Evolutionary conservation across 2,797 vertebrate genomes (phyloP).

Genomic region (Huso huso): DNA sequence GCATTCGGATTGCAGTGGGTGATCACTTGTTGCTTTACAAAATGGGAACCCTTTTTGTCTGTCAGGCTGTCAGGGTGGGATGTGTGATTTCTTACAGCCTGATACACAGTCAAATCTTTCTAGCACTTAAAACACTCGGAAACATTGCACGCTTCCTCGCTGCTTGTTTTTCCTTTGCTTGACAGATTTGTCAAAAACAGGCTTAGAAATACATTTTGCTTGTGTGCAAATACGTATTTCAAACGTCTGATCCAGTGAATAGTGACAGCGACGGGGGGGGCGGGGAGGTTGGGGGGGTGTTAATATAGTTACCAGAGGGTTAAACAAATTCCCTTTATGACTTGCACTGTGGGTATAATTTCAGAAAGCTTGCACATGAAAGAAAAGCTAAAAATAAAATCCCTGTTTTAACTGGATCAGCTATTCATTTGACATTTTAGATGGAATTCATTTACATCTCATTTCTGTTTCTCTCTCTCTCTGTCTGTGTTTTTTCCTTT

Average conservation of each 20-base stretch:
- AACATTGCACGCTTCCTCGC: not conserved
- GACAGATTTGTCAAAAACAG: no score
- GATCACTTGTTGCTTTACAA: slow-evolving; percentile 4
- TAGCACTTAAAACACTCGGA: slow-evolving; percentile 3
- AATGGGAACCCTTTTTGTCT: slow-evolving; percentile 7
- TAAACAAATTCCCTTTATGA: not conserved
- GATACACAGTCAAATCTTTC: slow-evolving; percentile 19
- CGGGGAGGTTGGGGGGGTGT: not conserved
- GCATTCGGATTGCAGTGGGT: not conserved
- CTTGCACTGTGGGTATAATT: not conserved
- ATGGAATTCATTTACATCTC: slow-evolving; percentile 68
- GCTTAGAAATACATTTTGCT: no score
- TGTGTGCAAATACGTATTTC: no score
- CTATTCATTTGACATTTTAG: slow-evolving; percentile 55
- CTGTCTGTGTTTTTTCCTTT: not conserved
- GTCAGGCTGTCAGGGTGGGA: slow-evolving; percentile 21
- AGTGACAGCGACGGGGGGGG: not conserved
- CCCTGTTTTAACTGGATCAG: slow-evolving; percentile 12
- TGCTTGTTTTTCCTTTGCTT: no score
- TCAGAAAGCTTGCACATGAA: slow-evolving; percentile 23
- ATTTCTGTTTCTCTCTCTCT: slow-evolving; percentile 56
- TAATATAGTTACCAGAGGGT: not conserved
- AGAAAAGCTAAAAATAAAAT: slow-evolving; percentile 55
- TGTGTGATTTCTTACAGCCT: slow-evolving; percentile 23
- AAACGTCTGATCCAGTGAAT: not conserved